These are phyloP conservation scores for Mormyrus lacerda DNA, from an alignment of 2,113 vertebrate genomes.

Conservation along the genomic window DNA sequence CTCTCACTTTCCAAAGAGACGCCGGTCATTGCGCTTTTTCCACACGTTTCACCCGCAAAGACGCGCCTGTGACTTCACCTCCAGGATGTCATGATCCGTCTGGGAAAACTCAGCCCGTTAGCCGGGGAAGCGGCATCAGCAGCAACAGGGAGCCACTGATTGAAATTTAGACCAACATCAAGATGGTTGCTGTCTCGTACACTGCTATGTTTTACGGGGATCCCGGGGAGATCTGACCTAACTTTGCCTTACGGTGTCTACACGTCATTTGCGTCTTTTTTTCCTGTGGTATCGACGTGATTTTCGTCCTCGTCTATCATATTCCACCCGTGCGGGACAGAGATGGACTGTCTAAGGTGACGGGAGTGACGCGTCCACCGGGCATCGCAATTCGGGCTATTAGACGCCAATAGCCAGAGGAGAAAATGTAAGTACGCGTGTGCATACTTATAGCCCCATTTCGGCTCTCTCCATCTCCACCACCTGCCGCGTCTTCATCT, in stretches of 20 bases:
- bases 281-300: neutral
- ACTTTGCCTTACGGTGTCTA: constrained; percentile 35
- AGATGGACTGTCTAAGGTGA: constrained; percentile 46
- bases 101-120: neutral
- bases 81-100: neutral
- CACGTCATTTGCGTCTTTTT: constrained; percentile 1
- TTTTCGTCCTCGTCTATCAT: constrained; percentile 10
- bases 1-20: constrained; percentile 9
- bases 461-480: neutral
- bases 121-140: neutral
- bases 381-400: constrained; percentile 29
- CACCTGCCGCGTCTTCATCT: constrained; percentile 2
- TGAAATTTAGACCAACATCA: constrained; percentile 6
- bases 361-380: constrained; percentile 30
- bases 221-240: constrained; percentile 18
- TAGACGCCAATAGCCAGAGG: constrained; percentile 26
- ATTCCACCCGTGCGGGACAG: constrained; percentile 37
- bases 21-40: neutral
- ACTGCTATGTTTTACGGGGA: neutral
- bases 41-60: neutral
- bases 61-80: constrained; percentile 1
- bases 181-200: constrained; percentile 14
- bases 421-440: constrained; percentile 49
- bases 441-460: neutral
- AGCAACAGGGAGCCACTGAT: constrained; percentile 20